A percentile compares a stretch with the other conserved stretches of the same genome.
Evolutionary conservation across 53 echinoderm and acorn worm species (phyloP).

Genomic region (Pentamera pediparva): DNA sequence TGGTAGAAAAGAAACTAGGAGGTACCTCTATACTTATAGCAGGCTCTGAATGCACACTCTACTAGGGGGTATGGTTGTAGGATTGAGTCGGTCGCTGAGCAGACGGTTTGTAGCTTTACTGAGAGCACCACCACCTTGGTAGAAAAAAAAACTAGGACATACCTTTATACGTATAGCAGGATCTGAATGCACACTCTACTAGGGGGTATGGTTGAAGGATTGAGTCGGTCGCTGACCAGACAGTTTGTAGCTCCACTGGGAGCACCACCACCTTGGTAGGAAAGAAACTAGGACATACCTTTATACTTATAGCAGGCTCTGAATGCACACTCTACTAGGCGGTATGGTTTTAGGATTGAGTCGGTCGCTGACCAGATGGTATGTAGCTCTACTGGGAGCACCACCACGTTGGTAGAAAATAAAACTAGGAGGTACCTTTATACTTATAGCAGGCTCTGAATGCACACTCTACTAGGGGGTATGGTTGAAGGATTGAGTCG

Average conservation of each 20-base stretch:
- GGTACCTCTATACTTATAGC: constrained; percentile 4
- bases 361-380: constrained; percentile 4
- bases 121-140: too few species aligned
- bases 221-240: too few species aligned
- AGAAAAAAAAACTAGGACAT: too few species aligned
- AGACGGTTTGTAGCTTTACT: neutral
- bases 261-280: too few species aligned
- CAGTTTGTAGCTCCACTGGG: too few species aligned
- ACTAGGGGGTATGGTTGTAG: neutral
- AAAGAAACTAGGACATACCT: too few species aligned
- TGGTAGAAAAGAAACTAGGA: too few species aligned
- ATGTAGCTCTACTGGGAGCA: constrained; percentile 8
- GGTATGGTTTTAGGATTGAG: neutral
- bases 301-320: constrained; percentile 2
- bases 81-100: neutral
- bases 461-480: neutral
- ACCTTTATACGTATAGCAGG: constrained; percentile 4
- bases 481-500: neutral
- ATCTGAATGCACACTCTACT: neutral
- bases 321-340: neutral
- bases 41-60: neutral
- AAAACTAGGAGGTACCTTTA: too few species aligned
- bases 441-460: constrained; percentile 1
- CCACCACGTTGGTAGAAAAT: too few species aligned
- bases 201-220: constrained; percentile 1